These are phyloP conservation scores for Melanargia galathea DNA, from an alignment of 2,888 invertebrate genomes.

Conservation along the genomic window DNA sequence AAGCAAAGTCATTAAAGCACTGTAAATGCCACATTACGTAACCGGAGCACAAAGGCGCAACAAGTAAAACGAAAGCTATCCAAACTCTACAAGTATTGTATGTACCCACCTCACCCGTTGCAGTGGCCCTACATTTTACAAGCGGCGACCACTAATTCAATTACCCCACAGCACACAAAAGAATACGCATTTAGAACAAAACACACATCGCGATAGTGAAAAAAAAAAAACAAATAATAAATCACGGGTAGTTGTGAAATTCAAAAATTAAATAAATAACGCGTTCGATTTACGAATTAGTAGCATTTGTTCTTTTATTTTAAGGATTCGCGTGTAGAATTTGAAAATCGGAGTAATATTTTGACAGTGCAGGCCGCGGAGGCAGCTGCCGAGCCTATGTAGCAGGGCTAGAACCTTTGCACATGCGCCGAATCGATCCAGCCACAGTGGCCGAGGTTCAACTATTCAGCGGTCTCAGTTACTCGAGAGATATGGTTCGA, in stretches of 20 bases:
- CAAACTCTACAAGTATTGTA: conserved; percentile 56
- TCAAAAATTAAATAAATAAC: conserved; percentile 24
- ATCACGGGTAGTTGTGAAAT: conserved; percentile 18
- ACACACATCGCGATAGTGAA: conserved; percentile 27
- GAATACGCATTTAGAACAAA: conserved; percentile 47
- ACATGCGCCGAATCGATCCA: conserved; percentile 75
- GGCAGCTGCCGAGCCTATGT: conserved; percentile 70
- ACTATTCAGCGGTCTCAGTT: conserved; percentile 41
- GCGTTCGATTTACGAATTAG: conserved; percentile 19
- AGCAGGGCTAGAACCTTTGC: conserved; percentile 56
- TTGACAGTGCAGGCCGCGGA: conserved; percentile 68
- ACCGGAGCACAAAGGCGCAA: conserved; percentile 64
- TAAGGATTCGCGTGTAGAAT: conserved; percentile 50
- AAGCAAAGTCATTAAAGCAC: conserved; percentile 41
- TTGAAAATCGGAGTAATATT: conserved; percentile 64
- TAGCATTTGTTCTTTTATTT: conserved; percentile 6
- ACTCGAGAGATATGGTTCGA: conserved; percentile 38
- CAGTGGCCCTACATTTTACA: conserved; percentile 64
- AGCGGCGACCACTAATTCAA: conserved; percentile 50
- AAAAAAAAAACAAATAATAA: conserved; percentile 12
- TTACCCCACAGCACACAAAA: conserved; percentile 48
- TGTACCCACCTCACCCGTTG: conserved; percentile 45
- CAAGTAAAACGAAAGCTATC: conserved; percentile 59
- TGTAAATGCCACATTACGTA: conserved; percentile 68
- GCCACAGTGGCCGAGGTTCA: conserved; percentile 35